Conservation (phyloP, 1,140 invertebrate species). For the Nixonia krombeini region DNA sequence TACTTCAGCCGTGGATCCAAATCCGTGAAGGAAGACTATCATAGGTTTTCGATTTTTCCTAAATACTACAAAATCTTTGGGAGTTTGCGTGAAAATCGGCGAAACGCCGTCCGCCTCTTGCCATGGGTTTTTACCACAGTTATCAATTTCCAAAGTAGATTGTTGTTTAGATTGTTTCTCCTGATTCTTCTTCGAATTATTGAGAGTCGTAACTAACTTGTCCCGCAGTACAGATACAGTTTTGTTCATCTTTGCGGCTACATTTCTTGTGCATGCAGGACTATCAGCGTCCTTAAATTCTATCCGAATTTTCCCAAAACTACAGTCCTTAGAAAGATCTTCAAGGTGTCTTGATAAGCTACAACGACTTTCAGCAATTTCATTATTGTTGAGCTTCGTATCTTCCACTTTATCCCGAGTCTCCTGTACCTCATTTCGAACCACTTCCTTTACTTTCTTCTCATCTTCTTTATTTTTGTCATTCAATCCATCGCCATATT, state of each 20-base stretch:
- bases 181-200: conserved; percentile 26
- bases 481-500: conserved; percentile 15
- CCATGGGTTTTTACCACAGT: conserved; percentile 44
- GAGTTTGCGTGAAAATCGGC: background rate
- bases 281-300: conserved; percentile 53
- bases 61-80: conserved; percentile 39
- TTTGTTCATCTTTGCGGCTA: conserved; percentile 50
- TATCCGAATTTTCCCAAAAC: conserved; percentile 55
- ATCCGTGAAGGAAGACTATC: conserved; percentile 82
- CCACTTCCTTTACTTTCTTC: background rate
- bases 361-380: conserved; percentile 3
- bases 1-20: conserved; percentile 79
- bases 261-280: conserved; percentile 33
- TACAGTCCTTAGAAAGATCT: conserved; percentile 42
- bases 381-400: background rate
- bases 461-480: conserved; percentile 6
- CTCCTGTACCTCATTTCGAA: no score
- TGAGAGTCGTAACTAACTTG: conserved; percentile 41
- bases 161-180: conserved; percentile 10
- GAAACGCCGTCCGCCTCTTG: conserved; percentile 21
- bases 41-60: conserved; percentile 70
- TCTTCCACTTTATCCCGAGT: no score
- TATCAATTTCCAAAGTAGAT: conserved; percentile 48
- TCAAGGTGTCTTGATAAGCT: conserved; percentile 22
- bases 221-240: conserved; percentile 50